Conservation (phyloP, 2,797 vertebrate genomes). For the Pangasius krempfi region DNA sequence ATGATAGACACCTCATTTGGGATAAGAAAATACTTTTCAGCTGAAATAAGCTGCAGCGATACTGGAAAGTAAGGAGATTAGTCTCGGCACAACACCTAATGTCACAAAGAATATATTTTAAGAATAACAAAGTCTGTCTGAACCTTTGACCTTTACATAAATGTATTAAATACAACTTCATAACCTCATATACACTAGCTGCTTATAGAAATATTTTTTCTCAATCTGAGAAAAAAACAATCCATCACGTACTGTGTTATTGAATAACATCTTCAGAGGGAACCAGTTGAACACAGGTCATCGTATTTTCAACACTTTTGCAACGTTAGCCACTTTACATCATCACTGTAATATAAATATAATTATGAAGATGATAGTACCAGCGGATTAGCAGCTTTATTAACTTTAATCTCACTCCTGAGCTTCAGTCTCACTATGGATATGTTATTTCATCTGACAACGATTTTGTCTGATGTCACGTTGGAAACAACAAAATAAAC, state of each 20-base stretch:
- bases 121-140: slow-evolving; percentile 21
- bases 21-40: slow-evolving; percentile 67
- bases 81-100: slow-evolving; percentile 64
- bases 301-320: neutral
- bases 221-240: neutral
- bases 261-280: neutral
- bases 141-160: slow-evolving; percentile 44
- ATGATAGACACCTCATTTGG: slow-evolving; percentile 32
- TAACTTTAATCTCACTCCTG: slow-evolving; percentile 2
- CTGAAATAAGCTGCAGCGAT: slow-evolving; percentile 62
- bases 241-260: neutral
- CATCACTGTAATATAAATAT: neutral
- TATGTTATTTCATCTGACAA: neutral
- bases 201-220: neutral
- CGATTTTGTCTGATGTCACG: slow-evolving; percentile 7
- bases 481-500: neutral
- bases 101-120: slow-evolving; percentile 26
- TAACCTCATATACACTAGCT: neutral
- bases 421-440: neutral
- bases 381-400: neutral
- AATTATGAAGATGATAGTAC: neutral
- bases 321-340: neutral
- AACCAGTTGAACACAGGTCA: neutral
- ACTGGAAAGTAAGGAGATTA: slow-evolving; percentile 68
- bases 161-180: slow-evolving; percentile 5